Percentiles rank a stretch among this genome's conserved stretches.
These are phyloP conservation scores for Austrofundulus limnaeus DNA, from an alignment of 2,113 vertebrate species.

Conservation along the genomic window DNA sequence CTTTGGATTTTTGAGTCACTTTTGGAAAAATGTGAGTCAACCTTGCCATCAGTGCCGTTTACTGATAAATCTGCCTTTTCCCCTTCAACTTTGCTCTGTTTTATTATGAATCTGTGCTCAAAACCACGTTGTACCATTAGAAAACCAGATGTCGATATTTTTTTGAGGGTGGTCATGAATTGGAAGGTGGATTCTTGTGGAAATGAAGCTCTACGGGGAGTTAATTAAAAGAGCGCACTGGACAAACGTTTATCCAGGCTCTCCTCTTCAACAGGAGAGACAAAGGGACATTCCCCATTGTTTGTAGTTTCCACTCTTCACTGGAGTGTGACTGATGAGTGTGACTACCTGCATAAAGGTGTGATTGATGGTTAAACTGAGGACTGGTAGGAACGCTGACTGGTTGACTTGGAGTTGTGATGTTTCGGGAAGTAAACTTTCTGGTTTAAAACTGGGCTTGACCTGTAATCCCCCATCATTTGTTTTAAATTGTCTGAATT, in stretches of 20 bases:
- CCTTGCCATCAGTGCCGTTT: constrained; percentile 22
- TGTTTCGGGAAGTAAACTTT: constrained; percentile 19
- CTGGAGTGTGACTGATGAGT: constrained; percentile 72
- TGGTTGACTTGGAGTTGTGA: constrained; percentile 36
- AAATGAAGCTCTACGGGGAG: constrained; percentile 68
- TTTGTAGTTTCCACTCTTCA: constrained; percentile 56
- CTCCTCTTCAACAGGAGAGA: constrained; percentile 57
- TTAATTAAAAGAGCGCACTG: constrained; percentile 68
- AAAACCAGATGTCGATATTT: constrained; percentile 65
- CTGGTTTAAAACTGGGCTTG: constrained; percentile 26
- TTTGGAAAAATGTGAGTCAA: constrained; percentile 57
- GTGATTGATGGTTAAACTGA: constrained; percentile 69
- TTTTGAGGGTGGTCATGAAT: constrained; percentile 48
- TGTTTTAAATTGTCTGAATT: constrained; percentile 2
- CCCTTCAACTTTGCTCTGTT: constrained; percentile 28
- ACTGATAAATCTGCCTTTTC: constrained; percentile 11
- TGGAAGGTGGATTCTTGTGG: constrained; percentile 68
- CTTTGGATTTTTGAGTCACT: constrained; percentile 24
- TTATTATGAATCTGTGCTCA: constrained; percentile 22
- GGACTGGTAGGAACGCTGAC: constrained; percentile 45
- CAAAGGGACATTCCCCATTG: constrained; percentile 66
- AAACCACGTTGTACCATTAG: constrained; percentile 46
- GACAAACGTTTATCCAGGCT: constrained; percentile 73
- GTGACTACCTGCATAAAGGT: constrained; percentile 69
- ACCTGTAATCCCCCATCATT: constrained; percentile 10